Base-by-base conservation (phyloP, 2,797 vertebrate genomes). In the Eulemur coronatus region DNA sequence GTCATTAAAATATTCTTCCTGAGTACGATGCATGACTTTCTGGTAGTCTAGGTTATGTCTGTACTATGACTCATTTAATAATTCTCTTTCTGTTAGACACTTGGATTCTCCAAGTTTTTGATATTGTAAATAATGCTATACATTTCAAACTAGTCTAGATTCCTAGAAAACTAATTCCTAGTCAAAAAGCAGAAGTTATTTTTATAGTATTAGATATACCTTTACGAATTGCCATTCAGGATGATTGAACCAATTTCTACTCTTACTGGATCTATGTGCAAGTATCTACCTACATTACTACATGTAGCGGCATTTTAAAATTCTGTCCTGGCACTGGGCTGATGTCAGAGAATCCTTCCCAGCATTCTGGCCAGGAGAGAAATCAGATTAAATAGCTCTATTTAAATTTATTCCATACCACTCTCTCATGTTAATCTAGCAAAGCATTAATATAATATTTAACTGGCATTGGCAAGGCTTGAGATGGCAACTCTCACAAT, bases 1-100 rank as follows among this genome's bases (percentile, higher is more conserved):
- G 11, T 50, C 48, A 46, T 97, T 93, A 97, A 95, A 96, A 84
- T 93, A 84, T 61, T 87, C 22, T 75, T 76, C 78, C 33, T 92
- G 91, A 97, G 22, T 18, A 41, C 43, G 28, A 81, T 82, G 11
- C 65, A 43, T 72, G 50, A 46, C 48, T 94, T 93, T 86, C 59
- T 82, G 17, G 20, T 79, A 76, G 41, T 84, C 85, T 91, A 20
- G 41, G 3, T 10, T 41, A 35, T 59, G 13, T 63, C 70, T 94
- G 35, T 65, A 63, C 33, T 28, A 24, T 65, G 79, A 38, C 14
- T 73, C 28, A 82, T 65, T 63, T 43, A 87, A 61, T 81, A 87
- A 88, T 84, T 81, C 41, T 93, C 65, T 86, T 89, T 91, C 84
- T 95, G 6, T 59, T 91, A 35, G 38, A 84, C 13, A 72, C 13